phyloP scores from a whole-genome alignment of 2,888 invertebrate genomes.

The Fragum fragum region DNA sequence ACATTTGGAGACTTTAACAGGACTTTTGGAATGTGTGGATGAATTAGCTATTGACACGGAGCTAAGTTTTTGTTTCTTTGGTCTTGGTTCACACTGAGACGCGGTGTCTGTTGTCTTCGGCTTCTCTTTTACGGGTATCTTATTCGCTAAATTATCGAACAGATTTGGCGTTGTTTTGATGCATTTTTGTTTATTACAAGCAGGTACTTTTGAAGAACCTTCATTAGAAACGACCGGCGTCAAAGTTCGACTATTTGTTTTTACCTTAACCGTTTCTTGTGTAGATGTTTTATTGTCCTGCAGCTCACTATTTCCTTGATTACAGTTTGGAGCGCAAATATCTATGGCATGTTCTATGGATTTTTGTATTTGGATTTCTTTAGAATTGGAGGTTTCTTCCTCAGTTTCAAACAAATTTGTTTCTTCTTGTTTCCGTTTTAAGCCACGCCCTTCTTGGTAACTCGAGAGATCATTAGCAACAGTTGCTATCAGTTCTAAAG shows the following conservation, averaged over 20 bases:
- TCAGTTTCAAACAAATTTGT: constrained; percentile 60
- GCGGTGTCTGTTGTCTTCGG: constrained; percentile 64
- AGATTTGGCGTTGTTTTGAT: constrained; percentile 11
- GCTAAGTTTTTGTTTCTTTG: constrained; percentile 47
- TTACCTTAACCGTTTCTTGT: background rate
- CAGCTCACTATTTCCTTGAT: background rate
- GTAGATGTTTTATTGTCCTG: background rate
- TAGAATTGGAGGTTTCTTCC: constrained; percentile 50
- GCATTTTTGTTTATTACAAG: constrained; percentile 13
- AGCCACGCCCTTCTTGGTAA: constrained; percentile 60
- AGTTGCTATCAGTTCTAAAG: constrained; percentile 66
- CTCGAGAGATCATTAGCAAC: constrained; percentile 63
- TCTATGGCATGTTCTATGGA: constrained; percentile 67
- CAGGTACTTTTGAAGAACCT: background rate
- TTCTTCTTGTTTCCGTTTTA: constrained; percentile 58
- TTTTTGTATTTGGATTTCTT: constrained; percentile 64
- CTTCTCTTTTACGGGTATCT: constrained; percentile 41
- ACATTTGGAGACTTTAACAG: constrained; percentile 29
- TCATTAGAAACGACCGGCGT: background rate
- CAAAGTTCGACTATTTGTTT: constrained; percentile 4
- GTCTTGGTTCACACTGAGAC: constrained; percentile 65
- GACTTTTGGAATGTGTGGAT: constrained; percentile 58
- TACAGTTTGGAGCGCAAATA: constrained; percentile 48
- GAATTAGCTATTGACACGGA: background rate
- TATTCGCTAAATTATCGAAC: constrained; percentile 10